Percentiles rank a stretch among this genome's conserved stretches.
Conservation (phyloP, 2,113 vertebrate genomes). For the Narcine bancroftii region DNA sequence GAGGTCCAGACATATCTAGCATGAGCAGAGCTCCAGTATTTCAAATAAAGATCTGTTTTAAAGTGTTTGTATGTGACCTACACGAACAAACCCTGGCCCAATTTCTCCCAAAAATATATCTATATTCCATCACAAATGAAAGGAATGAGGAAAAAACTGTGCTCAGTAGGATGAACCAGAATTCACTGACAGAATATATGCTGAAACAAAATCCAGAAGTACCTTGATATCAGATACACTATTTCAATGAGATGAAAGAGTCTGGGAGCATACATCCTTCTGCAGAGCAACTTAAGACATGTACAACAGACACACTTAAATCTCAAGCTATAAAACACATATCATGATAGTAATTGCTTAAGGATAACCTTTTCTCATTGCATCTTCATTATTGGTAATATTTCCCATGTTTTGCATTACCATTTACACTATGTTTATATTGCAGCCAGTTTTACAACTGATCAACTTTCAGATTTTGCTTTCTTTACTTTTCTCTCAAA, state of each 20-base stretch:
- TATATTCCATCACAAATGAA: too few species aligned
- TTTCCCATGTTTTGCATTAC: neutral
- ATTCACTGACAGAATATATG: neutral
- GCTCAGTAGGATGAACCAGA: neutral
- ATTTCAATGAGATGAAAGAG: neutral
- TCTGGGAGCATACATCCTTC: neutral
- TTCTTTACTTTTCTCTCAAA: neutral
- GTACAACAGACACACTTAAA: neutral
- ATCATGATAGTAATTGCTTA: neutral
- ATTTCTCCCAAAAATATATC: too few species aligned
- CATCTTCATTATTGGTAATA: neutral
- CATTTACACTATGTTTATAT: neutral
- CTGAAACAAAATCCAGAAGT: neutral
- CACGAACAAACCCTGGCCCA: too few species aligned
- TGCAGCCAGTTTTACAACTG: neutral
- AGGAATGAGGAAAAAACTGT: too few species aligned
- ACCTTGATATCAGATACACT: neutral
- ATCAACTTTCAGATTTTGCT: constrained; percentile 4
- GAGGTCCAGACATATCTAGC: too few species aligned
- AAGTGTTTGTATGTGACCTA: too few species aligned
- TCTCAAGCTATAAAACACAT: neutral
- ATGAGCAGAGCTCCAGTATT: too few species aligned
- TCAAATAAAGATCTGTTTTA: too few species aligned
- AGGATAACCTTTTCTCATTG: neutral
- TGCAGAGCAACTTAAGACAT: too few species aligned